Base-by-base conservation (phyloP, 2,113 vertebrate genomes). In the Vimba vimba region DNA sequence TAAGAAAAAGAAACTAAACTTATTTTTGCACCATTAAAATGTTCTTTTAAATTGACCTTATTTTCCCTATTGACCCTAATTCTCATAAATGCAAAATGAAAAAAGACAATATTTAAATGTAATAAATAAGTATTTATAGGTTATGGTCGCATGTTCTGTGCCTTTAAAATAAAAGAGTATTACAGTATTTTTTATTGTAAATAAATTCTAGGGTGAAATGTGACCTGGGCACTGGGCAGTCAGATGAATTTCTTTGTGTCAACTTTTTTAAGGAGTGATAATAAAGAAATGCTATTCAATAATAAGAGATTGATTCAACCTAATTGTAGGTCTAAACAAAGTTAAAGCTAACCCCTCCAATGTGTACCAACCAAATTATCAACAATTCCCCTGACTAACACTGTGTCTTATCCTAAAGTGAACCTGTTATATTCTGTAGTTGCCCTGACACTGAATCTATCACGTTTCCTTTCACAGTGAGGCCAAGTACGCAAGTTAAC, bases 401-500 rank as follows among this genome's bases (percentile, higher is more conserved):
- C 12, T 15, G 19, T 30, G 9, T 62, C 52, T 33, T 75, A 47
- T 57, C 76, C 50, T 78, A 60, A 73, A 30, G 77, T 90, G 68
- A 83, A 71, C 79, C 82, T 74, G 50, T 88, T n/a, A 74, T 66
- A 69, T 43, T 55, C 21, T 59, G 76, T 59, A 66, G 81, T 69
- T 59, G 76, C 36, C 36, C 23, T 73, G 87, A 75, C 33, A 45
- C 79, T 25, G 33, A 85, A 89, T 75, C 85, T 86, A 82, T 90
- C 85, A 81, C 57, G 59, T 17, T 68, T 86, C 78, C 62, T 43
- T 79, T 89, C 57, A 7, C 17, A 74, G 50, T 25, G 45, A 45
- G 85, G 25, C 33, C 76, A 82, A 79, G 86, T 83, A 85, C 79
- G 78, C 30, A 79, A 71, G 85, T 87, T 90, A 93, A 91, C 52